Evolutionary conservation across 2,797 vertebrate species (phyloP).

Genomic region (Sebastes goodei): DNA sequence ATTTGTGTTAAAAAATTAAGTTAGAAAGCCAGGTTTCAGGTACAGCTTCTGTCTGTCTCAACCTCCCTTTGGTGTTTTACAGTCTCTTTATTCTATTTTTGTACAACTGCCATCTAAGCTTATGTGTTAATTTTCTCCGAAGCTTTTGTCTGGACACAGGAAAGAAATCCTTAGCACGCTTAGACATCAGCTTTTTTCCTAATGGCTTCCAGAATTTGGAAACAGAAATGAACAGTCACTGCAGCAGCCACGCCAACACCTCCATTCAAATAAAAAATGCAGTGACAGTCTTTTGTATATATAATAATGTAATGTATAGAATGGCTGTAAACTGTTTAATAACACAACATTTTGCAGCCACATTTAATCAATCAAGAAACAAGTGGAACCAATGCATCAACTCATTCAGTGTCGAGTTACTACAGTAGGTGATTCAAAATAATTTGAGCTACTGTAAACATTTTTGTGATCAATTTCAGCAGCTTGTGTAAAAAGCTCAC

Average conservation of each 20-base stretch:
- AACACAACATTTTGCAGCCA: neutral
- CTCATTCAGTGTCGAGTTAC: neutral
- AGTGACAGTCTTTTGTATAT: fast-evolving
- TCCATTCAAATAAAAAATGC: neutral
- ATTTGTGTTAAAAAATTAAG: neutral
- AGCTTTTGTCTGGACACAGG: neutral
- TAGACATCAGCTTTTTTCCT: neutral
- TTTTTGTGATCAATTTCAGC: neutral
- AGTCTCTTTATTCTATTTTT: neutral
- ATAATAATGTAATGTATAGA: neutral
- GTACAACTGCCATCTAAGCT: neutral
- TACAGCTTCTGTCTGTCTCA: neutral
- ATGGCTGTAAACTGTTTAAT: neutral
- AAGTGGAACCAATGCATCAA: neutral
- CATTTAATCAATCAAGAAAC: neutral
- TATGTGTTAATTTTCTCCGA: neutral
- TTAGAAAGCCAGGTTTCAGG: neutral
- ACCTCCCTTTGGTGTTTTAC: neutral
- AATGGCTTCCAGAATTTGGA: slow-evolving; percentile 22
- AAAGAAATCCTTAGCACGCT: neutral
- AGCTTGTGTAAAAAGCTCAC: neutral
- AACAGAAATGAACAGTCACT: neutral
- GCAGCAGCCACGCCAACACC: neutral
- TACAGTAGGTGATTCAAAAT: too few relatives aligned
- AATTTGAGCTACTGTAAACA: neutral